Evolutionary conservation across 2,888 invertebrate genomes (phyloP), one percentile per base, ranked within the genome.

Genomic region (Macrosoma leucophasiata): DNA sequence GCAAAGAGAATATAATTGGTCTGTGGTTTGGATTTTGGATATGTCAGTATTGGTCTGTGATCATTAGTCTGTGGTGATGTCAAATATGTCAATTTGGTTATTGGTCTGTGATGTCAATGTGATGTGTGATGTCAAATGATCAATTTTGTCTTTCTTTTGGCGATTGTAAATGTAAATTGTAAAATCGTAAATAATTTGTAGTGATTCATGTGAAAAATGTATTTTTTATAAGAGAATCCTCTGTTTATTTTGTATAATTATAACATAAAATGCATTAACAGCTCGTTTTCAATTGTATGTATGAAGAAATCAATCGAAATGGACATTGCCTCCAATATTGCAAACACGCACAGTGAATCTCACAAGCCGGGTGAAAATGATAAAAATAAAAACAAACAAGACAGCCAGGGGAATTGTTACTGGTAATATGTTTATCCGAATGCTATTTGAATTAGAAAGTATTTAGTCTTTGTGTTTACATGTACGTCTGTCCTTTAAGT

Each of bases 391-490:
- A 48, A 48, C 31, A 48, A 62, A 3, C 56, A 58, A 21, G 81
- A 81, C 54, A 62, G 74, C 52, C 77, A 77, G 36, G 62, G 70
- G 32, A 63, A 62, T 45, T 82, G 82, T 52, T 82, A 82, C 52
- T 82, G 82, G 82, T 81, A 59, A n/a, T n/a, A n/a, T n/a, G n/a
- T n/a, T n/a, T n/a, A n/a, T n/a, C n/a, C n/a, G n/a, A n/a, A n/a
- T n/a, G n/a, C n/a, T n/a, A n/a, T n/a, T n/a, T n/a, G n/a, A n/a
- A n/a, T n/a, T n/a, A n/a, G n/a, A n/a, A n/a, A n/a, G n/a, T n/a
- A n/a, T n/a, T n/a, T n/a, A n/a, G n/a, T n/a, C n/a, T n/a, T n/a
- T n/a, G n/a, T n/a, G n/a, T n/a, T n/a, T n/a, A n/a, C n/a, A n/a
- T n/a, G n/a, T n/a, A n/a, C n/a, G n/a, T n/a, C n/a, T n/a, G n/a